Evolutionary conservation across 2,888 invertebrate species (phyloP), one percentile per base, ranked within the genome.

Genomic region (Thecophora atra): DNA sequence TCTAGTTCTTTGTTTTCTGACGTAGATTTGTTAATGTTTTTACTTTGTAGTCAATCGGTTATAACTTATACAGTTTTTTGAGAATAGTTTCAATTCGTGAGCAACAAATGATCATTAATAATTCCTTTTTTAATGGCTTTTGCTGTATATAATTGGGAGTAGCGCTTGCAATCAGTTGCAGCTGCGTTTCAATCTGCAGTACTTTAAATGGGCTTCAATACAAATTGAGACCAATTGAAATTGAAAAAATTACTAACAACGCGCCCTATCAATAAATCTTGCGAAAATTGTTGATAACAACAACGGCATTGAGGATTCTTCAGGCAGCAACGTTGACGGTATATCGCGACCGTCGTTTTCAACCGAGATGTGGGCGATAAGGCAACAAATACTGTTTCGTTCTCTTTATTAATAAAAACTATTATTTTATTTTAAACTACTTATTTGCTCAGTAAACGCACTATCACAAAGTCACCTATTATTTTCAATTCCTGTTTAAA

Each of bases 181-280:
- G 21, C 21, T 67, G 28, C 26, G 44, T n/a, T 47, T n/a, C 15
- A 47, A 47, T 47, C 6, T 5, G 47, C n/a, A n/a, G 47, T 47
- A 15, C 13, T 69, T 58, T 47, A 44, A 47, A 67, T 52, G 30
- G 21, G 21, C 30, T 58, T 44, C 44, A 42, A 69, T 47, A 56
- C 26, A 54, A 58, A 58, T 42, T 47, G 58, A 56, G 56, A 54
- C 37, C 52, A 67, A 15, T 67, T 30, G 19, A 67, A 42, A 28
- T 54, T 37, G n/a, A 47, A 47, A 47, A 17, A n/a, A 47, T 47
- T 1, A 37, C 37, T 37, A 37, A 37, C 37, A 37, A 37, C 1
- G 37, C 77, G 76, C 51, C 15, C 47, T 13, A 64, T 64, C 64
- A 47, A 47, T 42, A 64, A 47, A 37, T 62, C 62, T 64, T 42